Percentiles rank a stretch among this genome's conserved stretches.
phyloP scores from a whole-genome alignment of 2,888 invertebrate species.

The Coelopa pilipes region DNA sequence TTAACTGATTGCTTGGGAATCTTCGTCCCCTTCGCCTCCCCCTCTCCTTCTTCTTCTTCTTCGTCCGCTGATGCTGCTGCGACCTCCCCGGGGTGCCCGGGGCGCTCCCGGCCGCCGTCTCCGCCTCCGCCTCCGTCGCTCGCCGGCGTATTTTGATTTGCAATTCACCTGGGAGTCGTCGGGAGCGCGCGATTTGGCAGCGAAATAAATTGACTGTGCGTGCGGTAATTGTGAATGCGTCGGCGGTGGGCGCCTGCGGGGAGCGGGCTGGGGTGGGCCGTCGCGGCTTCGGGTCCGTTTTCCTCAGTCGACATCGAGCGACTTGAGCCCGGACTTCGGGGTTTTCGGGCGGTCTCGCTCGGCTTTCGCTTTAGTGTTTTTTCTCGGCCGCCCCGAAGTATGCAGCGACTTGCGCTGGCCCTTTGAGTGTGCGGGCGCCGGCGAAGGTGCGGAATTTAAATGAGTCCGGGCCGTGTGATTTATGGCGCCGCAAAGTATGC shows the following conservation, averaged over 20 bases:
- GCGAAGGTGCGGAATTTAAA: too few species aligned
- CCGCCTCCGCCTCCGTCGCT: conserved; percentile 19
- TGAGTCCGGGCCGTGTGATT: conserved; percentile 18
- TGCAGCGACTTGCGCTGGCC: too few species aligned
- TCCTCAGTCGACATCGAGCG: too few species aligned
- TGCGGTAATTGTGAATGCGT: conserved; percentile 63
- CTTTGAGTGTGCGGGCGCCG: too few species aligned
- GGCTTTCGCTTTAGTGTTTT: background rate
- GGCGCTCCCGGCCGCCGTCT: conserved; percentile 33
- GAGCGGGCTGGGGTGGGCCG: conserved; percentile 1
- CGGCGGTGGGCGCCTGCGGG: conserved; percentile 26
- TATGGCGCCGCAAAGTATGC: conserved; percentile 32
- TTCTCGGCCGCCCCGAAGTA: too few species aligned
- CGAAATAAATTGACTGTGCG: conserved; percentile 65
- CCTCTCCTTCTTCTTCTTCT: conserved; percentile 37
- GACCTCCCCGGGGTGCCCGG: conserved; percentile 27
- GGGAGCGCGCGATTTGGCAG: conserved; percentile 42
- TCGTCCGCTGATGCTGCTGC: conserved; percentile 32
- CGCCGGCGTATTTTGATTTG: conserved; percentile 62
- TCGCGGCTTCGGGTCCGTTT: too few species aligned
- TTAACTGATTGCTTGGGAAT: conserved; percentile 60
- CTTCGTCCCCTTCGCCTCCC: conserved; percentile 42
- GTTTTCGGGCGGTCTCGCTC: background rate
- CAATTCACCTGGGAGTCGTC: conserved; percentile 62
- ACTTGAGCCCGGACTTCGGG: background rate